Percentiles rank a stretch among this genome's conserved stretches.
phyloP scores from a whole-genome alignment of 2,113 vertebrate genomes.

The Bombycilla garrulus region DNA sequence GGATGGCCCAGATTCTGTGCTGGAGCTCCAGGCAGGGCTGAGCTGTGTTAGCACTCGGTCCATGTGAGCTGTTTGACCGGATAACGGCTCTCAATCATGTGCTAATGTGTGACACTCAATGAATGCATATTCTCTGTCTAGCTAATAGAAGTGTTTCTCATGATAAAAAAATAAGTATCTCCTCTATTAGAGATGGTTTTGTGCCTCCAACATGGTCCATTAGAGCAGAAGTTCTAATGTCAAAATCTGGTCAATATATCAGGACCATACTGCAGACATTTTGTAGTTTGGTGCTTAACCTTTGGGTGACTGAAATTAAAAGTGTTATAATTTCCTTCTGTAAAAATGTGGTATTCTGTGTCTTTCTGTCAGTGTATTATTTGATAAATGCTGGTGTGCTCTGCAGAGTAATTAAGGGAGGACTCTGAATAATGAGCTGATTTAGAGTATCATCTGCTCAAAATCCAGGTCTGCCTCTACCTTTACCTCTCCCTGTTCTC shows the following conservation, averaged over 20 bases:
- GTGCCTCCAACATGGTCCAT: rapidly evolving
- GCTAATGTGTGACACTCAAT: not conserved
- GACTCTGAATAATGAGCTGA: not conserved
- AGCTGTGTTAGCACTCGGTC: not conserved
- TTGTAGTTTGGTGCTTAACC: not conserved
- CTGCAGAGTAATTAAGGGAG: not conserved
- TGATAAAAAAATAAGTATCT: not conserved
- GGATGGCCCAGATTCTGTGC: not conserved
- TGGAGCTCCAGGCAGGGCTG: not conserved
- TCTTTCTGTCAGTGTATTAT: not conserved
- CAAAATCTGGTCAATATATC: not conserved
- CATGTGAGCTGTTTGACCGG: not conserved
- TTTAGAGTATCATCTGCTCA: not conserved
- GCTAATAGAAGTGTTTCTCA: not conserved
- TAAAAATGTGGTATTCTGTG: not conserved
- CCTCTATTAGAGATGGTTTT: not conserved
- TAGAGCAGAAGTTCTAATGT: not conserved
- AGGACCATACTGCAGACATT: not conserved
- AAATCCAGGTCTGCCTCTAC: not conserved
- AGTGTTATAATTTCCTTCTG: not conserved
- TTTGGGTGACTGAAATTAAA: not conserved
- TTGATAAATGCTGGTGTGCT: not conserved
- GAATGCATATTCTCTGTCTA: not conserved
- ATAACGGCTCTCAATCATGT: not conserved
- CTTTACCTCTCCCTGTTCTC: not conserved